These are phyloP conservation scores for Patella pellucida DNA, from an alignment of 2,888 invertebrate species.

Conservation along the genomic window DNA sequence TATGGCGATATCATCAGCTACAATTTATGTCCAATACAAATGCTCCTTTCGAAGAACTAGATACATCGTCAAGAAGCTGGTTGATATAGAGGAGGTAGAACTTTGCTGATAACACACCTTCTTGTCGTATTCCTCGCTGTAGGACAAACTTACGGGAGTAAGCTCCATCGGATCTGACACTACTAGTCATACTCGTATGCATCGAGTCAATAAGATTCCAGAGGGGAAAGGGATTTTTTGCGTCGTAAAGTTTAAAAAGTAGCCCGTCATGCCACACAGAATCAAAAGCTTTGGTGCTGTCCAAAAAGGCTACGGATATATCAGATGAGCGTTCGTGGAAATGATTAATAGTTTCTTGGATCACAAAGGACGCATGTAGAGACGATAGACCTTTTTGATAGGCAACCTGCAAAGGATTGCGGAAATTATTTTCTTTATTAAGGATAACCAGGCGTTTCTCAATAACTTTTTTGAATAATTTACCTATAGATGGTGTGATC, in stretches of 20 bases:
- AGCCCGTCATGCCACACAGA: conserved; percentile 9
- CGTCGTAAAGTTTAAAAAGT: background rate
- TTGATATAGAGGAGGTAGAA: background rate
- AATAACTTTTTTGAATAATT: conserved; percentile 14
- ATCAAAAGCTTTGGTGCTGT: conserved; percentile 22
- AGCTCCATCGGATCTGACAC: background rate
- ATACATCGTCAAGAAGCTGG: background rate
- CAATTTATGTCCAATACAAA: background rate
- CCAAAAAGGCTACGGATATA: background rate
- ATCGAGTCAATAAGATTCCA: background rate
- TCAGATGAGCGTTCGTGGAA: conserved; percentile 1
- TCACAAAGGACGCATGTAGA: too few species aligned
- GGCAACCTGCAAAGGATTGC: too few species aligned
- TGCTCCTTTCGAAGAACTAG: background rate
- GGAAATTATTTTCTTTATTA: background rate
- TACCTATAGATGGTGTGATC: conserved; percentile 9
- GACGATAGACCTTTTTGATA: too few species aligned
- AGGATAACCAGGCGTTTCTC: background rate
- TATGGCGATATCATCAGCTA: conserved; percentile 7
- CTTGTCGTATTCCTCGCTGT: background rate
- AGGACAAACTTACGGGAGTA: background rate
- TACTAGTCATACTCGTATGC: background rate
- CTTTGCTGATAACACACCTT: background rate
- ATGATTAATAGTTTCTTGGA: conserved; percentile 15
- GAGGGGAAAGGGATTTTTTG: background rate